Base-by-base conservation (phyloP, 1,140 invertebrate species). In the Drosophila funebris region DNA sequence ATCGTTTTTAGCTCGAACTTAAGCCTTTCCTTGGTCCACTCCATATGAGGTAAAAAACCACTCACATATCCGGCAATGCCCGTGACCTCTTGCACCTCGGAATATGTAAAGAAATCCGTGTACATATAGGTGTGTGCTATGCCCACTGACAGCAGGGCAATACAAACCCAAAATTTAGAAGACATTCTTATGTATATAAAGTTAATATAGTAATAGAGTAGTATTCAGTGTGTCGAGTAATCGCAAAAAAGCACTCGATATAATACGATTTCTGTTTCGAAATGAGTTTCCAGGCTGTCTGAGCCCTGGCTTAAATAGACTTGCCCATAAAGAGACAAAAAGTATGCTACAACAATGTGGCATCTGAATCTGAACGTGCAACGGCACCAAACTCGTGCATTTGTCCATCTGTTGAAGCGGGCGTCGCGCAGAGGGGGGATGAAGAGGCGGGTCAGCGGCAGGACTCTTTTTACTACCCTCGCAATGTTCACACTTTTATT, bases 401-500 rank as follows among this genome's bases (percentile, higher is more conserved):
- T 72, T 73, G 39, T 44, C 53, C 41, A 50, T 33, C 46, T 50
- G 27, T n/a, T 9, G 11, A 6, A 7, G 37, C 0, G 37, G 37
- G n/a, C 3, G 29, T 11, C 3, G 11, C 8, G 11, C 4, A 6
- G 44, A 2, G 0, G 11, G 5, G 44, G n/a, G 44, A 27, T 2
- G 46, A 3, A 5, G 33, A 7, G 33, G 11, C 0, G 4, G 33
- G 7, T 6, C 1, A 31, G 22, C 18, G 43, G 67, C 43, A 8
- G 37, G 8, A 36, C 22, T 46, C 14, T 11, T 57, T 54, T 76
- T 44, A 27, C 6, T 48, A 20, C 41, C 14, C 60, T n/a, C 31
- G 24, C 18, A 9, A 61, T 48, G 50, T 78, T 64, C 52, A 29
- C 73, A 64, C 69, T 70, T 46, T 78, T 73, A 62, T 83, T 84